Evolutionary conservation across 2,888 invertebrate genomes (phyloP).

Genomic region (Cephus sareptanus): DNA sequence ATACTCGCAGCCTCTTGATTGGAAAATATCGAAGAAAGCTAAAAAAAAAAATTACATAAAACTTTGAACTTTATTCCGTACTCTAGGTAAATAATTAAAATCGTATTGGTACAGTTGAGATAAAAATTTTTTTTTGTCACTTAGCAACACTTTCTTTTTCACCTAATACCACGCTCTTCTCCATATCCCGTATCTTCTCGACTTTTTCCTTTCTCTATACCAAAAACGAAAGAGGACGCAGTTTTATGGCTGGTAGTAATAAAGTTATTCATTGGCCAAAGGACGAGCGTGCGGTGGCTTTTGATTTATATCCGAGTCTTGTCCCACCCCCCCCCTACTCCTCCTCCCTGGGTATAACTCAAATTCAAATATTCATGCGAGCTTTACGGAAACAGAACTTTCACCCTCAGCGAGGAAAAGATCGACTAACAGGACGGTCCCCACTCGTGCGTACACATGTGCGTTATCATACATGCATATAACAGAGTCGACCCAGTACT

Average conservation of each 20-base stretch:
- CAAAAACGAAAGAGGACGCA: not conserved
- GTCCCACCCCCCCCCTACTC: not conserved
- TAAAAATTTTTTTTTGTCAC: not conserved
- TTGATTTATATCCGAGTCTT: constrained; percentile 8
- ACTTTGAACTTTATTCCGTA: not conserved
- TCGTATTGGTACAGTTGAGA: not conserved
- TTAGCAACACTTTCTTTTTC: not conserved
- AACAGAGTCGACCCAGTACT: not conserved
- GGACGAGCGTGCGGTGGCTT: not conserved
- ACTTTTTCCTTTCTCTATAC: not conserved
- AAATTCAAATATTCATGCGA: constrained; percentile 7
- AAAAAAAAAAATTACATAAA: not conserved
- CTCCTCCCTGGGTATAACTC: not conserved
- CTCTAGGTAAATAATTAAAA: not conserved
- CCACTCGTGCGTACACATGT: not conserved
- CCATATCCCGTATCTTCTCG: no score
- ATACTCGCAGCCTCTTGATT: not conserved
- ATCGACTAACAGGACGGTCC: not conserved
- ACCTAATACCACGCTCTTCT: not conserved
- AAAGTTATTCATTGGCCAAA: constrained; percentile 2
- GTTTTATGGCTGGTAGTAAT: not conserved
- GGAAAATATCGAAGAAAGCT: not conserved
- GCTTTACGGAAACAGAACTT: constrained; percentile 1
- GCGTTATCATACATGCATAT: not conserved
- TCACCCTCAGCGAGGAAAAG: not conserved